Evolutionary conservation across 2,797 vertebrate genomes (phyloP).

Genomic region (Gymnocypris eckloni): DNA sequence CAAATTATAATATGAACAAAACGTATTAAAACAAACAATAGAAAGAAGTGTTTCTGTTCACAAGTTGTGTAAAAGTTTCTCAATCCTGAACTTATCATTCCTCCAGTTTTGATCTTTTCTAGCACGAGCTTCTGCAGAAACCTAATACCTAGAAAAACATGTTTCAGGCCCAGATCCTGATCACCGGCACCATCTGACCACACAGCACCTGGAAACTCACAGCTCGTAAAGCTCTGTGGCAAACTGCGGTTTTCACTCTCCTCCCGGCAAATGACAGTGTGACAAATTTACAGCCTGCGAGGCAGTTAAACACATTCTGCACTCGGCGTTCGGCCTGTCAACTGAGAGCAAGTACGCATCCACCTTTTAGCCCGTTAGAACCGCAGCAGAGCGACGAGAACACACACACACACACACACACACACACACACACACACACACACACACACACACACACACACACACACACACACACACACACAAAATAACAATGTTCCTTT

Average conservation of each 20-base stretch:
- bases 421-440: not conserved
- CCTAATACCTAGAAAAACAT: slow-evolving; percentile 39
- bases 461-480: slow-evolving; percentile 6
- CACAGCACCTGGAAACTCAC: slow-evolving; percentile 72
- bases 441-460: not conserved
- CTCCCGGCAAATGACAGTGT: slow-evolving; percentile 68
- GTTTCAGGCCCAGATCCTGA: slow-evolving; percentile 55
- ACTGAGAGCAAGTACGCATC: slow-evolving; percentile 36
- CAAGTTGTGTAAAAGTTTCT: not conserved
- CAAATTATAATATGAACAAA: not conserved
- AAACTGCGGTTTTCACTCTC: slow-evolving; percentile 78
- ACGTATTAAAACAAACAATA: not conserved
- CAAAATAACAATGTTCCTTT: slow-evolving; percentile 27
- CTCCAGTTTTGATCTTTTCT: slow-evolving; percentile 6
- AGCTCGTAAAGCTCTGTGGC: slow-evolving; percentile 78
- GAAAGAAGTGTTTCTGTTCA: not conserved
- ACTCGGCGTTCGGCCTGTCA: slow-evolving; percentile 45
- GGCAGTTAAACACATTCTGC: slow-evolving; percentile 54
- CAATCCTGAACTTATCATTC: not conserved
- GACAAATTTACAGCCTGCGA: slow-evolving; percentile 77
- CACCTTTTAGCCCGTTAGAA: slow-evolving; percentile 56
- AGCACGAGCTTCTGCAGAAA: slow-evolving; percentile 32
- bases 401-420: slow-evolving; percentile 10
- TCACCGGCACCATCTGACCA: slow-evolving; percentile 71
- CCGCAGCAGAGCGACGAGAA: slow-evolving; percentile 18